Conservation (phyloP, 1,140 invertebrate genomes). For the Pomacea maculata region DNA sequence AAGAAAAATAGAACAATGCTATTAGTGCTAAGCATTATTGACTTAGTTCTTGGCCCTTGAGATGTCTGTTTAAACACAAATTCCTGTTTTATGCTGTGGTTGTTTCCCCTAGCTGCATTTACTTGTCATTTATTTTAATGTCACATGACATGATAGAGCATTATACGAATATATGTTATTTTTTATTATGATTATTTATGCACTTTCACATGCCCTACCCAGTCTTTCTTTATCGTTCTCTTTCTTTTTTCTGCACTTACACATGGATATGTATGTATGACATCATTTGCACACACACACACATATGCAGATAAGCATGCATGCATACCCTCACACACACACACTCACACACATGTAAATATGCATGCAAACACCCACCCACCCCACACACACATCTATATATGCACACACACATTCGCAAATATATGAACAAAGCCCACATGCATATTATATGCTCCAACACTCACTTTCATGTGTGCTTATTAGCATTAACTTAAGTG, state of each 20-base stretch:
- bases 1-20: no score
- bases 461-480: not conserved
- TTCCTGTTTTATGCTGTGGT: not conserved
- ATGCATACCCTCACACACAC: not conserved
- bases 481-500: not conserved
- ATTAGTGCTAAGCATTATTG: no score
- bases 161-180: no score
- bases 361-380: not conserved
- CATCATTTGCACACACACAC: slow-evolving; percentile 4
- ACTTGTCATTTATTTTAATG: not conserved
- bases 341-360: not conserved
- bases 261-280: not conserved
- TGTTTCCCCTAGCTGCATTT: not conserved
- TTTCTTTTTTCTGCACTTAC: not conserved
- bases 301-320: not conserved
- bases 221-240: not conserved
- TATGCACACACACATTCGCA: not conserved
- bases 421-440: not conserved
- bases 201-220: no score
- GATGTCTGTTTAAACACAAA: no score
- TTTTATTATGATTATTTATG: no score
- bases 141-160: no score
- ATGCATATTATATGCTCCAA: not conserved
- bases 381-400: not conserved
- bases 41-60: no score